Base-by-base conservation (phyloP, 2,113 vertebrate species). In the Channa maculata region DNA sequence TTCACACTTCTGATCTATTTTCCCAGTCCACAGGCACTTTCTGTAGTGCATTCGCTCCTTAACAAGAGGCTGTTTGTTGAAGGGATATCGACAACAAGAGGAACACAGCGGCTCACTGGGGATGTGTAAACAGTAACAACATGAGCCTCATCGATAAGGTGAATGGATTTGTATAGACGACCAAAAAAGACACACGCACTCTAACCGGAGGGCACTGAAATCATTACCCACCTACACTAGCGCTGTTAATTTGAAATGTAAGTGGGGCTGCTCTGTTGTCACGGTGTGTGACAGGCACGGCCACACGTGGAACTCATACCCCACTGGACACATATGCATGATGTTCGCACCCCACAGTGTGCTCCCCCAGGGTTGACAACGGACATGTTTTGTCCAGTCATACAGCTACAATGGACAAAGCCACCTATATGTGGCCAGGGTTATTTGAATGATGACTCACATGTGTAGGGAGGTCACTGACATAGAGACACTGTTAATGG, bases 391-490 rank as follows among this genome's bases (percentile, higher is more conserved):
- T 43, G 69, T 82, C 75, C 59, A 52, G 57, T 54, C 13, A 68
- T 46, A 86, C 39, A 63, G 63, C 44, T 60, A 81, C 57, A 69
- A 87, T 55, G 66, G 82, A 62, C 5, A 7, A 63, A 44, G 65
- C 68, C 71, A 80, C 77, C 77, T 75, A 55, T 50, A 75, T 64
- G 48, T 66, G 63, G 60, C 49, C 59, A 46, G 75, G 49, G 50
- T 86, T 75, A 82, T 85, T 86, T 86, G 71, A 91, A 83, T 71
- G 70, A 86, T 86, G 84, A 91, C 88, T 91, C 84, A 89, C 55
- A 77, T 15, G 58, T 81, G 62, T 79, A 86, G 79, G 41, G 78
- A 90, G 78, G 84, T 69, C 71, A 78, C 52, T 73, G 78, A 73
- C 86, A 83, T 58, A 14, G 71, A 85, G 83, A 84, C 73, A 80